Evolutionary conservation across 2,888 invertebrate species (phyloP), one percentile per base, ranked within the genome.

Genomic region (Andrena chrysosceles): DNA sequence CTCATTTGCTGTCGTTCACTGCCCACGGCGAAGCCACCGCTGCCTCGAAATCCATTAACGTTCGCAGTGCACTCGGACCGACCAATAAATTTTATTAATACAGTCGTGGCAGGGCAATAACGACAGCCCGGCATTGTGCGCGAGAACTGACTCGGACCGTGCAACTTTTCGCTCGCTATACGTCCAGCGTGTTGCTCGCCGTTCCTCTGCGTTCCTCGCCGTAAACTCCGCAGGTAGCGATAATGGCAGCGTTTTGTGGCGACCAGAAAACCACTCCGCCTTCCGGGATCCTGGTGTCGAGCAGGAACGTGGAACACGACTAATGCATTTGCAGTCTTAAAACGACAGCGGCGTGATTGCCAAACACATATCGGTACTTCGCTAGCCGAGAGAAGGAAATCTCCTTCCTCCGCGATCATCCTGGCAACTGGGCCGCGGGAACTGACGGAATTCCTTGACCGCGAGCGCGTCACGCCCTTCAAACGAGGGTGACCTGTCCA

Each of bases 21-120:
- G 88, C 87, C 87, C 83, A 81, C 87, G 89, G 87, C 85, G 88
- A 85, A 87, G 88, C 89, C 89, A 86, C 85, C 84, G 87, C 87
- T 89, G 86, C 84, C 89, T 91, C 88, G 85, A 92, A 93, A 93
- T 93, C 92, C 93, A 93, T 93, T 93, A 93, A 91, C 91, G 87
- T 88, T 71, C 87, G 81, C 86, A 83, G 85, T 83, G 89, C 89
- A 86, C 89, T 90, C 91, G 81, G 88, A 73, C 85, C 87, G 86
- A 86, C 91, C 89, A 92, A 92, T 93, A 93, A 92, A 93, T 92
- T 93, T 92, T 91, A 93, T 92, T 92, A 92, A 93, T 92, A 91
- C 92, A 92, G 91, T 91, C 90, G 90, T 89, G 88, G 87, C 88
- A 84, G 87, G 80, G 91, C 86, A 91, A 91, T 93, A 92, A 92